Base-by-base conservation (phyloP, 2,113 vertebrate species). In the Semnornis frantzii region DNA sequence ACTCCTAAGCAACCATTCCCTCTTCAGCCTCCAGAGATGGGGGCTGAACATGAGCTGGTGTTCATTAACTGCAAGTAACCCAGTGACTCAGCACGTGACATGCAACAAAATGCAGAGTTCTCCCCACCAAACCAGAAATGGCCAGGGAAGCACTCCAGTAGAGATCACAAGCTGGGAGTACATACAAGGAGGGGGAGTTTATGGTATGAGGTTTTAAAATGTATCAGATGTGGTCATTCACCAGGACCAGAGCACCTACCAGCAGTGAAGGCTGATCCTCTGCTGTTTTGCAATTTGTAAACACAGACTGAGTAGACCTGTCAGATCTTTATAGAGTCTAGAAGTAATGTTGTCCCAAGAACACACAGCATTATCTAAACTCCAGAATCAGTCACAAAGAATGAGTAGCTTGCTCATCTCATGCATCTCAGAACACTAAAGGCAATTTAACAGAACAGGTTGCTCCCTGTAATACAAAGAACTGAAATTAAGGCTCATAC, bases 401-500 rank as follows among this genome's bases (percentile, higher is more conserved):
- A 17, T 3, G 4, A 57, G 48, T 31, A 75, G 52, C 28, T 50
- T 54, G 68, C 20, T 17, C 1, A 3, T 70, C 39, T 82, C 57
- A 17, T 0, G 0, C 7, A 23, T 7, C 4, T 60, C 39, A 10
- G 19, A 54, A 66, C 78, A 68, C 24, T 19, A 21, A 30, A 52
- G 64, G 31, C 5, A 1, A 76, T 58, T 37, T 31, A 55, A 88
- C 11, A 1, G 15, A 75, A 71, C 6, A 16, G 3, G 20, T 28
- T 71, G n/a, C 9, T 89, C 79, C 23, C 17, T 54, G 31, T 20
- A 58, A 46, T 6, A 59, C 3, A 60, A 11, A 33, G 24, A 74
- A 70, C 10, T 33, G 6, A 57, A 34, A 24, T 48, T 54, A 30
- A 80, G 55, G 34, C 55, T 46, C 15, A 0, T 8, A 14, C 9